Evolutionary conservation across 1,140 invertebrate genomes (phyloP).

Genomic region (Pemphigus obesinymphae): DNA sequence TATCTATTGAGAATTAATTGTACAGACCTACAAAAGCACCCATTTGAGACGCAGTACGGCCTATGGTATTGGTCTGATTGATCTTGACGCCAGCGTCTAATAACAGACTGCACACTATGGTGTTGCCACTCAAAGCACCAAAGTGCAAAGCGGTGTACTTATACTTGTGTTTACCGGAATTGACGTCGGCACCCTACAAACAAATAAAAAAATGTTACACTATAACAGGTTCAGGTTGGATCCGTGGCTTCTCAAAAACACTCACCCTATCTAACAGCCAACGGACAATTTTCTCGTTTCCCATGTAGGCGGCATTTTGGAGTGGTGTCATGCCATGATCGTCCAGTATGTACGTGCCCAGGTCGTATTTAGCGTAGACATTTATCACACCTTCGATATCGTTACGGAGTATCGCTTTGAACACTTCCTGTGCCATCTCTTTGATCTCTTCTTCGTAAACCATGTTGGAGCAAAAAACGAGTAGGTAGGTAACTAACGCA

Average conservation of each 20-base stretch:
- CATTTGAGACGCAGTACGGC: conserved; percentile 91
- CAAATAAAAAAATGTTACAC: conserved; percentile 1
- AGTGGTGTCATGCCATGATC: conserved; percentile 90
- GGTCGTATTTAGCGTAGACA: conserved; percentile 60
- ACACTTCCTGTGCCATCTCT: conserved; percentile 57
- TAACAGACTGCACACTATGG: conserved; percentile 75
- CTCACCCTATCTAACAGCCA: conserved; percentile 80
- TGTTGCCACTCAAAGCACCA: conserved; percentile 87
- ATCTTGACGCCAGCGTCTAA: conserved; percentile 82
- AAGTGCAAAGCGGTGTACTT: conserved; percentile 94
- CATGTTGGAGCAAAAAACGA: no score
- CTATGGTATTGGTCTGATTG: conserved; percentile 77
- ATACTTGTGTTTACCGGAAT: conserved; percentile 83
- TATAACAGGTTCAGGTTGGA: conserved; percentile 24
- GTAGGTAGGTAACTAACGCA: no score
- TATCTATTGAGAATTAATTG: background rate
- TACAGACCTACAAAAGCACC: conserved; percentile 84
- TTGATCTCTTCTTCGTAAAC: background rate
- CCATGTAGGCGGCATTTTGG: conserved; percentile 92
- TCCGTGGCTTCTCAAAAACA: conserved; percentile 45
- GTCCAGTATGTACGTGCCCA: conserved; percentile 67
- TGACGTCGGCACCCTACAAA: conserved; percentile 83
- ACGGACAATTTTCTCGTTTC: conserved; percentile 82
- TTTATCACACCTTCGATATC: conserved; percentile 64
- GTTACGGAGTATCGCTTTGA: conserved; percentile 65